A percentile compares a stretch with the other conserved stretches of the same genome.
phyloP scores from a whole-genome alignment of 2,888 invertebrate genomes.

The Amphipyra berbera region DNA sequence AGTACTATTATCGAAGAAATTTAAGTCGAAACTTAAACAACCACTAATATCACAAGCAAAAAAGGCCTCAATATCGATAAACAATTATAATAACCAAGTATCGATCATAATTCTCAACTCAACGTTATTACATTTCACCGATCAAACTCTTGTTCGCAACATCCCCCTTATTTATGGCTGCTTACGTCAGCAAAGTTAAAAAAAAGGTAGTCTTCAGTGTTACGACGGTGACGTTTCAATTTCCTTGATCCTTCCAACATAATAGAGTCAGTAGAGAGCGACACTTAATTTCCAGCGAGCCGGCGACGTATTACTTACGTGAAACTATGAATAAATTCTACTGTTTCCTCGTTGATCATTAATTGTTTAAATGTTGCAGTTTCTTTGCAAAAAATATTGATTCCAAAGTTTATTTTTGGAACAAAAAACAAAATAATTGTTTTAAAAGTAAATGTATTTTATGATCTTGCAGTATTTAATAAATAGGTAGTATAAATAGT shows the following conservation, averaged over 20 bases:
- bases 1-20: background rate
- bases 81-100: conserved; percentile 10
- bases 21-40: background rate
- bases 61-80: conserved; percentile 13
- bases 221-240: conserved; percentile 72
- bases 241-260: conserved; percentile 72
- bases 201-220: conserved; percentile 48
- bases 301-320: conserved; percentile 53
- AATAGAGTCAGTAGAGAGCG: conserved; percentile 67
- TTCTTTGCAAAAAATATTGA: background rate
- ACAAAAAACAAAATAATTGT: too few relatives aligned
- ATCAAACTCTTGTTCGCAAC: conserved; percentile 23
- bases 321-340: conserved; percentile 69
- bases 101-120: conserved; percentile 38
- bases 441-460: too few relatives aligned
- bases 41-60: background rate
- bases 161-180: conserved; percentile 56
- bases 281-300: conserved; percentile 75
- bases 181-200: conserved; percentile 60
- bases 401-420: background rate
- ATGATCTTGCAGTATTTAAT: too few relatives aligned
- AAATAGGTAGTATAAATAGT: too few relatives aligned
- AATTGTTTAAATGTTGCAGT: conserved; percentile 4
- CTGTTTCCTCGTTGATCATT: conserved; percentile 31
- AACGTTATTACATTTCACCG: conserved; percentile 31